Evolutionary conservation across 2,888 invertebrate species (phyloP), one percentile per base, ranked within the genome.

Genomic region (Labia minor): DNA sequence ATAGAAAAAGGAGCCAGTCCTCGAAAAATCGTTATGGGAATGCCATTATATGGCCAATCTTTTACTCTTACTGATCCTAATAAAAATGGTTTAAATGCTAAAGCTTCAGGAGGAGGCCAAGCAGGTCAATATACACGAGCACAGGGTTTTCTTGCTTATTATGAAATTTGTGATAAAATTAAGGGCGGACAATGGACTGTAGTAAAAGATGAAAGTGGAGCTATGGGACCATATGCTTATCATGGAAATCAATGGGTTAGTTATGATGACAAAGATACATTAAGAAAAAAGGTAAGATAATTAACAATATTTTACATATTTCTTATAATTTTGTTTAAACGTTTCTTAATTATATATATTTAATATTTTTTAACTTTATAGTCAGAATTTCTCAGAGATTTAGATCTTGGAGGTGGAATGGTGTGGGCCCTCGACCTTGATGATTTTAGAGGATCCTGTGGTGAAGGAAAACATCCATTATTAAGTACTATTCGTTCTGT

Each of bases 171-270:
- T 75, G 87, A 92, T 71, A 85, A 89, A 69, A 82, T 95, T 11
- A 84, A 84, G 70, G 85, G 86, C 70, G 85, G 85, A 67, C 89
- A 87, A 1, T 92, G 92, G 90, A 86, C 83, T 1, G 86, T 92
- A 0, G 86, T 92, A 0, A 85, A 90, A 74, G 92, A 93, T 75
- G 83, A 87, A 0, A 78, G 85, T 65, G 81, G 85, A 14, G 81
- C 91, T 64, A 90, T 95, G 85, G 94, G 94, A 2, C 95, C 95
- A 0, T 93, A 89, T 72, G 91, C 94, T 0, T 88, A 86, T 74
- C 89, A 90, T 73, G 92, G 87, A 63, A 88, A 88, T 73, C 94
- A 95, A 75, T 95, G 95, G 95, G 92, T 94, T 19, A 89, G 92
- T 1, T 95, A 84, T 73, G 95, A 95, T 75, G 93, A 95, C 74